phyloP scores from a whole-genome alignment of 2,888 invertebrate genomes.

The Trachelus iudaicus region DNA sequence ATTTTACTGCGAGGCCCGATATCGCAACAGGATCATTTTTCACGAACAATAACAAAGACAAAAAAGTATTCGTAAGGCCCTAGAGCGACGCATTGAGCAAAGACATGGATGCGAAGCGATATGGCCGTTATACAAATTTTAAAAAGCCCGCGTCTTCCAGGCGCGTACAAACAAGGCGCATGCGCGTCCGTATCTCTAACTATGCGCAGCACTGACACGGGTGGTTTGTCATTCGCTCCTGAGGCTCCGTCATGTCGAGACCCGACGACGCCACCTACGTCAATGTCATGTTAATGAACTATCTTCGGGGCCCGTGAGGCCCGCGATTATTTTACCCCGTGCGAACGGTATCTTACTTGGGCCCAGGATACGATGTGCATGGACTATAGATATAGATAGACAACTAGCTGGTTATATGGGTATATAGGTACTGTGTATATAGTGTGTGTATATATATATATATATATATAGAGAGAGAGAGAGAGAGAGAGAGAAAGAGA shows the following conservation, averaged over 20 bases:
- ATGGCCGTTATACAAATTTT: background rate
- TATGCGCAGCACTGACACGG: background rate
- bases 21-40: background rate
- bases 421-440: background rate
- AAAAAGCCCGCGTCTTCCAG: background rate
- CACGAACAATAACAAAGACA: background rate
- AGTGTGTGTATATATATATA: no score
- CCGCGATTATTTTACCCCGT: background rate
- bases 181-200: background rate
- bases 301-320: background rate
- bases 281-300: constrained; percentile 23
- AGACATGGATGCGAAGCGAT: constrained; percentile 12
- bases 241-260: constrained; percentile 4
- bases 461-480: no score
- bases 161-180: background rate
- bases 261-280: constrained; percentile 18
- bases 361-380: background rate
- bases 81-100: constrained; percentile 10
- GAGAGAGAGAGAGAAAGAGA: no score
- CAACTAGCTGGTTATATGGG: background rate
- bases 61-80: background rate
- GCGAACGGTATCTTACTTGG: background rate
- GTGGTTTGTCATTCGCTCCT: background rate
- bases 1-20: background rate
- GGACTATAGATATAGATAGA: background rate